Base-by-base conservation (phyloP, 2,113 vertebrate species). In the Bungarus multicinctus region DNA sequence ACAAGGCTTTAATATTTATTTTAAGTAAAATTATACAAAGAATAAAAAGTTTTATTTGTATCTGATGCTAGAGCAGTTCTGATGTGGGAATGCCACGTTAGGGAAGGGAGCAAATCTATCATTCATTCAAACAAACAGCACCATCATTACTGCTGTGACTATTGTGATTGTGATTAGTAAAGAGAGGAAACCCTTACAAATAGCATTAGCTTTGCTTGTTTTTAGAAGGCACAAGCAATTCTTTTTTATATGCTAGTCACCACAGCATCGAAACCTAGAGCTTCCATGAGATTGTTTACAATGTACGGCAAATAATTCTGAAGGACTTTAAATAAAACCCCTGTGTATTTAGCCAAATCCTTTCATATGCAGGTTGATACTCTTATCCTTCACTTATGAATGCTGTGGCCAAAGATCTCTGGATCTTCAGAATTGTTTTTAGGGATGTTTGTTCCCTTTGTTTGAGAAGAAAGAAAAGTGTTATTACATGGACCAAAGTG, bases 361-460 rank as follows among this genome's bases (percentile, higher is more conserved):
- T 93, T 95, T 92, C 64, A 10, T 0, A 53, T 50, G 52, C 60
- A n/a, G 0, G 0, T 91, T 92, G 95, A 94, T 92, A 91, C 93
- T 95, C 93, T 74, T 94, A 94, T 93, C 94, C 94, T 95, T 94
- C 93, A 93, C 91, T 27, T 94, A 91, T 92, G 93, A 90, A 93
- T 95, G 93, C 90, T 57, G 89, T 64, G 94, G 93, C 93, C 94
- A 91, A 95, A 95, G 50, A 93, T 93, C 74, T 55, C 64, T 18
- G 85, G 0, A 0, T 93, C 95, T 93, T 93, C 85, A 69, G 88
- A 95, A 95, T 93, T 93, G 91, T 94, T 88, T 94, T 94, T 94
- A 91, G 91, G 50, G 93, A 91, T 30, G 91, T 58, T 93, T 93
- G 91, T 93, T 95, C 92, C 94, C 93, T 95, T 93, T 91, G 0